Percentiles rank a stretch among this genome's conserved stretches.
Conservation (phyloP, 1,140 invertebrate species). For the Pogonomyrmex barbatus region DNA sequence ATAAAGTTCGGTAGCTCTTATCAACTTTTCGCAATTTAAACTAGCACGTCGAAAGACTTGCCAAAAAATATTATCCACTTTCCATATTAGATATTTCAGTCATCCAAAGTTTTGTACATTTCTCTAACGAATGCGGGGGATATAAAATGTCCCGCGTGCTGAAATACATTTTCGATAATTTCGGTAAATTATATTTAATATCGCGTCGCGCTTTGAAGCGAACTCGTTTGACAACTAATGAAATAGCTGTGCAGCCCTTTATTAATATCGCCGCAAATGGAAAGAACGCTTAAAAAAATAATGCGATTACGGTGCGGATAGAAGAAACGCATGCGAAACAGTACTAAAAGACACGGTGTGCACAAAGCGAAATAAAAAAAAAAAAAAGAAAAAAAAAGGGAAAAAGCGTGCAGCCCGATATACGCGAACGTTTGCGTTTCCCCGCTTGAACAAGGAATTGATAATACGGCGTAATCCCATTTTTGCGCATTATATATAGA, state of each 20-base stretch:
- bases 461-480: conserved; percentile 55
- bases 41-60: neutral
- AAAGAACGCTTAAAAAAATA: conserved; percentile 53
- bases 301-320: conserved; percentile 45
- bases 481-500: conserved; percentile 32
- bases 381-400: too few relatives aligned
- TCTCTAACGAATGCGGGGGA: neutral
- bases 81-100: conserved; percentile 12
- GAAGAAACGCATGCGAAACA: conserved; percentile 47
- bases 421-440: conserved; percentile 51
- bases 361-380: conserved; percentile 30
- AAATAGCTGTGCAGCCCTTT: conserved; percentile 26
- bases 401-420: neutral
- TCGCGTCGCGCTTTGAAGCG: neutral
- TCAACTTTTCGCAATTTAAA: conserved; percentile 24
- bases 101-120: neutral
- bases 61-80: neutral
- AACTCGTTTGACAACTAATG: conserved; percentile 37
- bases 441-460: conserved; percentile 46
- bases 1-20: conserved; percentile 21
- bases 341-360: neutral
- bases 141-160: neutral
- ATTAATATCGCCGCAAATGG: conserved; percentile 27
- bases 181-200: neutral
- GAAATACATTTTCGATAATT: conserved; percentile 29